phyloP scores from a whole-genome alignment of 2,888 invertebrate species.

The Parnassius mnemosyne region DNA sequence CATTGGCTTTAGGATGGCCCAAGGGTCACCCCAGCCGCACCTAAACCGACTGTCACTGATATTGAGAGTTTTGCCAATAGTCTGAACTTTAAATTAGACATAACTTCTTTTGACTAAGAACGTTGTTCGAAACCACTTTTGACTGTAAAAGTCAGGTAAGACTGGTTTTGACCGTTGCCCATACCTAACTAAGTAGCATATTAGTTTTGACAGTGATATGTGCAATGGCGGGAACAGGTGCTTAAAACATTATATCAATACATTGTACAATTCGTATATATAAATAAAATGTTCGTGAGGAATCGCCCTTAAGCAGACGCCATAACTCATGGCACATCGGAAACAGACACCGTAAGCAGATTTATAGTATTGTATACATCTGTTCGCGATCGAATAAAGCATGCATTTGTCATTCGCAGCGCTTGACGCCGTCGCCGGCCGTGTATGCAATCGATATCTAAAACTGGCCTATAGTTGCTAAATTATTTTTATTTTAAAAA shows the following conservation, averaged over 20 bases:
- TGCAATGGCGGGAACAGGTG: background rate
- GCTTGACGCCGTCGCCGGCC: constrained; percentile 16
- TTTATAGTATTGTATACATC: constrained; percentile 32
- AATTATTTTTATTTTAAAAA: background rate
- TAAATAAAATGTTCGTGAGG: constrained; percentile 17
- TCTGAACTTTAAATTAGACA: too few relatives aligned
- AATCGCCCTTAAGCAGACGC: constrained; percentile 19
- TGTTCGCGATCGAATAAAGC: constrained; percentile 35
- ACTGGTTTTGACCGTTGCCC: too few relatives aligned
- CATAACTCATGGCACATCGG: constrained; percentile 29
- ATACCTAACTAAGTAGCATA: too few relatives aligned
- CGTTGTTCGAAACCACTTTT: too few relatives aligned
- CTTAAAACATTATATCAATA: background rate
- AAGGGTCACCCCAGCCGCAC: too few relatives aligned
- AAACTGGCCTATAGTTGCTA: background rate
- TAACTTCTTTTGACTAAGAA: too few relatives aligned
- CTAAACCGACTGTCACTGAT: too few relatives aligned
- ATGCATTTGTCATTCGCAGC: constrained; percentile 34
- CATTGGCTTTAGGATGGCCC: too few relatives aligned
- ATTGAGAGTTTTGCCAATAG: too few relatives aligned
- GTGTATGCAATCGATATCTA: constrained; percentile 30
- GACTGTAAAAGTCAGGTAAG: too few relatives aligned
- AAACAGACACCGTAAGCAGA: constrained; percentile 21
- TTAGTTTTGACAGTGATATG: too few relatives aligned
- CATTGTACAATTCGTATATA: constrained; percentile 2